A percentile compares a stretch with the other conserved stretches of the same genome.
Conservation (phyloP, 2,797 vertebrate genomes). For the Muscicapa comitata region DNA sequence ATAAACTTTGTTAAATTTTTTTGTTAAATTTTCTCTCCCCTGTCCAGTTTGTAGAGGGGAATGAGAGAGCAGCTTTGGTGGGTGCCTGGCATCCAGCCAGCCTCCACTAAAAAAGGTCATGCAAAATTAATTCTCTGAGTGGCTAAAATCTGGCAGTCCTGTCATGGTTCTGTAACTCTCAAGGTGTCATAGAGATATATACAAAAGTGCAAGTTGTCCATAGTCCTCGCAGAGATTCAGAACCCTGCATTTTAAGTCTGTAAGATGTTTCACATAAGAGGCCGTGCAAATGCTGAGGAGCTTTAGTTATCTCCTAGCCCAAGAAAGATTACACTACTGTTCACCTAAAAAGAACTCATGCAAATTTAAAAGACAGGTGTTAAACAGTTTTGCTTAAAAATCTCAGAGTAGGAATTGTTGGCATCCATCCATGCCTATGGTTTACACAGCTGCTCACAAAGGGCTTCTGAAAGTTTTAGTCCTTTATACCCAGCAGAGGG, state of each 20-base stretch:
- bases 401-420: background rate
- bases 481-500: background rate
- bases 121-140: background rate
- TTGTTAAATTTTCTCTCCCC: background rate
- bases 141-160: background rate
- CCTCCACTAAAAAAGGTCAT: background rate
- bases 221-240: background rate
- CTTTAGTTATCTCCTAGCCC: background rate
- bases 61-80: background rate
- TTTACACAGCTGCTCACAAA: background rate
- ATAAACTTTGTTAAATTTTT: background rate
- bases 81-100: background rate
- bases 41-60: background rate
- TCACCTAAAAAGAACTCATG: background rate
- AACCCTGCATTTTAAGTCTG: background rate
- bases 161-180: background rate
- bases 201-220: background rate
- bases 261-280: background rate
- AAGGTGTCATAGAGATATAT: background rate
- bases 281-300: background rate
- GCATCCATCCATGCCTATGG: no score
- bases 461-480: background rate
- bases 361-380: background rate
- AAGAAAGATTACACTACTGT: background rate
- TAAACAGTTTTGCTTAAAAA: background rate